Conservation (phyloP, 2,888 invertebrate species). For the Sphecodes monilicornis region DNA sequence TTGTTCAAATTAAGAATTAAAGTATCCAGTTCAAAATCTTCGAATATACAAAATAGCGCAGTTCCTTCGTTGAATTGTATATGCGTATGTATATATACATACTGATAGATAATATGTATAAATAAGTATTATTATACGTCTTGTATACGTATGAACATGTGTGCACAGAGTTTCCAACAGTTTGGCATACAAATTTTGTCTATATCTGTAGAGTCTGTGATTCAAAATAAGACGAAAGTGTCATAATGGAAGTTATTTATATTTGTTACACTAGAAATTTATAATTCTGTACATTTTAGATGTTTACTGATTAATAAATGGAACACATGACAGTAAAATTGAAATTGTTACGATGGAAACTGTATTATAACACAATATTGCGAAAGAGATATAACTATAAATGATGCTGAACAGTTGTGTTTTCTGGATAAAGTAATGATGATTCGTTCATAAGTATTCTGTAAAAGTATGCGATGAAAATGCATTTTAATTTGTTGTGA, state of each 20-base stretch:
- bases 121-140: slow-evolving; percentile 40
- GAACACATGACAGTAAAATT: neutral
- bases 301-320: neutral
- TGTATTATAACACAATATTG: neutral
- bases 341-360: no score
- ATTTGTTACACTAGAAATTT: neutral
- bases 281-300: neutral
- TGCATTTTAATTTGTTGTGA: no score
- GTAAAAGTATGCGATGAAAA: no score
- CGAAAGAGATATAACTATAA: neutral
- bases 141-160: slow-evolving; percentile 33
- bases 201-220: neutral
- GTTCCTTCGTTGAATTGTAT: slow-evolving; percentile 47
- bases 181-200: neutral
- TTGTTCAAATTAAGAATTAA: slow-evolving; percentile 14
- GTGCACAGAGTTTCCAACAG: neutral
- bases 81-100: slow-evolving; percentile 47
- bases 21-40: slow-evolving; percentile 10
- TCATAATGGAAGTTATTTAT: neutral
- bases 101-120: slow-evolving; percentile 30
- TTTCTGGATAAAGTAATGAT: neutral
- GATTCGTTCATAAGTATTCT: no score
- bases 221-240: neutral
- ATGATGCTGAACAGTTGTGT: neutral
- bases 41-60: slow-evolving; percentile 31